A percentile compares a stretch with the other conserved stretches of the same genome.
These are phyloP conservation scores for Sebastes steindachneri DNA, from an alignment of 2,797 vertebrate genomes.

Conservation along the genomic window DNA sequence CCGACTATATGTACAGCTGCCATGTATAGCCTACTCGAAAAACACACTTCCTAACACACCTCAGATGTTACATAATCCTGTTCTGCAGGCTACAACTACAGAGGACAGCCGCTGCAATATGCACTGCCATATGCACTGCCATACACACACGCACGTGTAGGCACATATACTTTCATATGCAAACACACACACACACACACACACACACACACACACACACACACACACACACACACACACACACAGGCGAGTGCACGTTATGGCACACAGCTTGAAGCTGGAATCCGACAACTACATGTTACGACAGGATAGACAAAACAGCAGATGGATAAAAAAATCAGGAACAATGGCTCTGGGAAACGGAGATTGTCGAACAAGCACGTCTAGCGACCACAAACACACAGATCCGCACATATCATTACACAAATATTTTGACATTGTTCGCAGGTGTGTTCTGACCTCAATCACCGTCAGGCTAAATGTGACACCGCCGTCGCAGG, in stretches of 20 bases:
- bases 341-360: constrained; percentile 16
- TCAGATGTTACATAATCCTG: constrained; percentile 34
- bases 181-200: not conserved
- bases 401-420: not conserved
- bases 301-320: constrained; percentile 27
- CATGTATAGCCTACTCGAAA: constrained; percentile 4
- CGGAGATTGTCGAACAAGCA: not conserved
- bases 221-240: not conserved
- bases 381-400: not conserved
- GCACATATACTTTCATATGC: not conserved
- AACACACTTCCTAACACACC: constrained; percentile 29
- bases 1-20: constrained; percentile 33
- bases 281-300: constrained; percentile 20
- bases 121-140: not conserved
- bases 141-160: not conserved
- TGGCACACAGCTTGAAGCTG: constrained; percentile 5
- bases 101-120: not conserved
- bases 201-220: too few relatives aligned
- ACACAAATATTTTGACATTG: constrained; percentile 1
- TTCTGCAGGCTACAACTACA: constrained; percentile 12
- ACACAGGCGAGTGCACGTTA: not conserved
- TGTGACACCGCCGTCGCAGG: not conserved
- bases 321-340: constrained; percentile 25
- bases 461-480: not conserved
- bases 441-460: constrained; percentile 12